Evolutionary conservation across 2,797 vertebrate species (phyloP).

Genomic region (Enteromius treurensis): DNA sequence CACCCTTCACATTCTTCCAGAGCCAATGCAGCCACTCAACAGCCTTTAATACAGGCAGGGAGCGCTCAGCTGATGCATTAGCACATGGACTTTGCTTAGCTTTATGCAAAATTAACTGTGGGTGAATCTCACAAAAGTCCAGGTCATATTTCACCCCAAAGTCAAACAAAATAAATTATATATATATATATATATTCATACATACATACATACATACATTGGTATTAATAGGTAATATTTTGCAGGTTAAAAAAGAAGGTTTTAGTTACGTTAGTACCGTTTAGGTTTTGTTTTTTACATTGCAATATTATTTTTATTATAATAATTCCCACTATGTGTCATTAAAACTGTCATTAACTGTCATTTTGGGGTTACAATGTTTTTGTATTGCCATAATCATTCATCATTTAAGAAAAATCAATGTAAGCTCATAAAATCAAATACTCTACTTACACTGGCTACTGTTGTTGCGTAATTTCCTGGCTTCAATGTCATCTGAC

Average conservation of each 20-base stretch:
- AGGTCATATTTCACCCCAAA: not conserved
- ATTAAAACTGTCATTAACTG: too few relatives aligned
- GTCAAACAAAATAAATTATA: not conserved
- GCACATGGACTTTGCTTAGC: not conserved
- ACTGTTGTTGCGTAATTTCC: constrained; percentile 87
- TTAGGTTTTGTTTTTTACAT: too few relatives aligned
- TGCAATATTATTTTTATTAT: not conserved
- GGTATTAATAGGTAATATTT: not conserved
- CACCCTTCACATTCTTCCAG: constrained; percentile 4
- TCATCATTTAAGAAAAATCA: not conserved
- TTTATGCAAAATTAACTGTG: constrained; percentile 19
- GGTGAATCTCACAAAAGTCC: not conserved
- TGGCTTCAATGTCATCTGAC: constrained; percentile 85
- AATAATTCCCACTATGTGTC: not conserved
- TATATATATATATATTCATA: too few relatives aligned
- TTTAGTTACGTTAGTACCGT: not conserved
- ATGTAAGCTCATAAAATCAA: not conserved
- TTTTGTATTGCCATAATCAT: not conserved
- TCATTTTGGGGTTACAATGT: too few relatives aligned
- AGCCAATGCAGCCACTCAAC: constrained; percentile 30
- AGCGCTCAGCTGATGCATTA: not conserved
- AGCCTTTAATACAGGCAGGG: constrained; percentile 37
- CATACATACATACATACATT: too few relatives aligned
- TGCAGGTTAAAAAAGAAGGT: not conserved
- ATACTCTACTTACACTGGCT: constrained; percentile 74